phyloP scores from a whole-genome alignment of 2,113 vertebrate species.

The Paramormyrops kingsleyae region DNA sequence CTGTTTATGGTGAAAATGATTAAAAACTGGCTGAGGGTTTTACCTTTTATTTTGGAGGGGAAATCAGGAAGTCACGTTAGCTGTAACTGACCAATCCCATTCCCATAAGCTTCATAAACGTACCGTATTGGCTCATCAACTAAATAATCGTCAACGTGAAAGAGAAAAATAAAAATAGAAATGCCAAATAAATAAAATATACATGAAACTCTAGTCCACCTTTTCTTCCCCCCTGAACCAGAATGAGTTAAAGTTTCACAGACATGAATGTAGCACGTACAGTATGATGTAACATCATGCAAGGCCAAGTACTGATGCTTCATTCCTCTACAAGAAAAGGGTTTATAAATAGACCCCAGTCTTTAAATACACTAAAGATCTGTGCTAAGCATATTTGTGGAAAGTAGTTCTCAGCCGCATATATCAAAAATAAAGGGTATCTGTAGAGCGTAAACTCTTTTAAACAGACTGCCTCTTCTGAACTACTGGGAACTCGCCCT shows the following conservation, averaged over 20 bases:
- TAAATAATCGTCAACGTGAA: neutral
- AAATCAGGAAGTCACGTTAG: neutral
- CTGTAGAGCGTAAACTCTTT: neutral
- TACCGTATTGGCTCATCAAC: neutral
- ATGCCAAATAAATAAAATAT: neutral
- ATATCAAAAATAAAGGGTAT: conserved; percentile 1
- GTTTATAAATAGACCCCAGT: conserved; percentile 24
- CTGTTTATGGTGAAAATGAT: neutral
- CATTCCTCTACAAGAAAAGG: conserved; percentile 9
- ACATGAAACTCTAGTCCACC: neutral
- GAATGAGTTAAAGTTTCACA: conserved; percentile 11
- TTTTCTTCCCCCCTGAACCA: neutral
- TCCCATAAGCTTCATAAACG: neutral
- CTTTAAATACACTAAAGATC: conserved; percentile 11
- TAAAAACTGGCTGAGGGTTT: neutral
- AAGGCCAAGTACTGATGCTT: conserved; percentile 42
- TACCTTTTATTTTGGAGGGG: neutral
- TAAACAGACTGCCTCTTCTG: neutral
- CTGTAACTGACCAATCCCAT: neutral
- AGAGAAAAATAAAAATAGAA: neutral
- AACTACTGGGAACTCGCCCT: neutral
- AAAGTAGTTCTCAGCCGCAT: neutral
- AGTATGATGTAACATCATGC: conserved; percentile 58
- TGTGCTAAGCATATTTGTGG: conserved; percentile 4
- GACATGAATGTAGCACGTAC: conserved; percentile 17